phyloP scores from a whole-genome alignment of 2,113 vertebrate species.

The Crotalus helleri region DNA sequence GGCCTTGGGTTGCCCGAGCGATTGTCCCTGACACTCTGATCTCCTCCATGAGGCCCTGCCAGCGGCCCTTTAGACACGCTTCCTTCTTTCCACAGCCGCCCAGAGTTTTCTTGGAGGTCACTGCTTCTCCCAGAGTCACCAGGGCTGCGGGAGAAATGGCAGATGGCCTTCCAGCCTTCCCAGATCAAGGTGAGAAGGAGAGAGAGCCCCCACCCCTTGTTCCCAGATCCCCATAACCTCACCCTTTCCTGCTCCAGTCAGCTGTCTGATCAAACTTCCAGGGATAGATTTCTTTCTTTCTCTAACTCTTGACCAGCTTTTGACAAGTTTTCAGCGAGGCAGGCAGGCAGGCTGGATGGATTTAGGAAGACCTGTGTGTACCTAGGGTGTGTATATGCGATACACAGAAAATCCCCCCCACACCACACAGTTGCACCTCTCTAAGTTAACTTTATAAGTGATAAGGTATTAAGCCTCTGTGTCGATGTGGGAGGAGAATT shows the following conservation, averaged over 20 bases:
- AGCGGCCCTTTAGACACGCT: not conserved
- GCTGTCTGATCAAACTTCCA: constrained; percentile 30
- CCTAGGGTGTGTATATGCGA: not conserved
- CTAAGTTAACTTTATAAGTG: not conserved
- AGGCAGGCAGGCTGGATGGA: not conserved
- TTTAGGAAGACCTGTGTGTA: not conserved
- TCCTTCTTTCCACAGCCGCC: not conserved
- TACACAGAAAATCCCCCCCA: not conserved
- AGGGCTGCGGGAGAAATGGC: not conserved
- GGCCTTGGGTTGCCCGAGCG: not conserved
- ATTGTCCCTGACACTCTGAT: not conserved
- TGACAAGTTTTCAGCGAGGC: constrained; percentile 8
- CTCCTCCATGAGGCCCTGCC: not conserved
- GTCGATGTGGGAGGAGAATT: not conserved
- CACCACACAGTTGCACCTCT: not conserved
- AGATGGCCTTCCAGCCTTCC: not conserved
- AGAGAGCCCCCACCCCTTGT: not conserved
- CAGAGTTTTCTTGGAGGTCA: not conserved
- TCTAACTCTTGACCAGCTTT: constrained; percentile 26
- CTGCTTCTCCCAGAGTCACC: not conserved
- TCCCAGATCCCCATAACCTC: not conserved
- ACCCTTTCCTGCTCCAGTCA: constrained; percentile 8
- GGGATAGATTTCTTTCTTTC: constrained; percentile 27
- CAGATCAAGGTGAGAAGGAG: not conserved
- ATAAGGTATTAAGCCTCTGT: not conserved